These are phyloP conservation scores for Drosophila histrio DNA, from an alignment of 2,888 invertebrate species.

Conservation along the genomic window DNA sequence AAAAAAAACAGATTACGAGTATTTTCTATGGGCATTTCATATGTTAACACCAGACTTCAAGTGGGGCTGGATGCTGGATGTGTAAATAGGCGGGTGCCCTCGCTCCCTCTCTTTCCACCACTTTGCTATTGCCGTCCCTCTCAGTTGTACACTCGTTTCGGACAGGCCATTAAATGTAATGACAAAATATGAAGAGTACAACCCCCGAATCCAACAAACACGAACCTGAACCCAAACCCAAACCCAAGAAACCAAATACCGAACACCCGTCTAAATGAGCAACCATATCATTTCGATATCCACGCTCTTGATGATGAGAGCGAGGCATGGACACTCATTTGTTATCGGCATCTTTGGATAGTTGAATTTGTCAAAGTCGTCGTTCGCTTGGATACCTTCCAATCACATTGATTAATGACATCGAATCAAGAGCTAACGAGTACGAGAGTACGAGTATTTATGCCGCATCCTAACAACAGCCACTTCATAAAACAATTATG, in stretches of 20 bases:
- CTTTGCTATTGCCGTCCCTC: not conserved
- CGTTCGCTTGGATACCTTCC: conserved; percentile 17
- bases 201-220: not conserved
- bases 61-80: conserved; percentile 41
- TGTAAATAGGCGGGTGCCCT: conserved; percentile 51
- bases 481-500: conserved; percentile 8
- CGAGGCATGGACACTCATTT: conserved; percentile 46
- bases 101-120: not conserved
- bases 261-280: conserved; percentile 44
- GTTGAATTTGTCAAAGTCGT: conserved; percentile 60
- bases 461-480: conserved; percentile 7
- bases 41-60: conserved; percentile 47
- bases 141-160: conserved; percentile 43
- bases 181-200: conserved; percentile 71
- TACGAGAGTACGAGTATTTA: not conserved
- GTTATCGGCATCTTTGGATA: conserved; percentile 30
- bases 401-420: conserved; percentile 26
- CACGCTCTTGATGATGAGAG: conserved; percentile 28
- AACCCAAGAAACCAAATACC: not conserved
- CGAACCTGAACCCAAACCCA: not conserved
- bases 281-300: conserved; percentile 46
- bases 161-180: conserved; percentile 79
- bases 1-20: conserved; percentile 42
- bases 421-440: conserved; percentile 18
- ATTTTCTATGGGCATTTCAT: conserved; percentile 44